phyloP scores from a whole-genome alignment of 1,140 invertebrate species.

The Kradibia gibbosae region DNA sequence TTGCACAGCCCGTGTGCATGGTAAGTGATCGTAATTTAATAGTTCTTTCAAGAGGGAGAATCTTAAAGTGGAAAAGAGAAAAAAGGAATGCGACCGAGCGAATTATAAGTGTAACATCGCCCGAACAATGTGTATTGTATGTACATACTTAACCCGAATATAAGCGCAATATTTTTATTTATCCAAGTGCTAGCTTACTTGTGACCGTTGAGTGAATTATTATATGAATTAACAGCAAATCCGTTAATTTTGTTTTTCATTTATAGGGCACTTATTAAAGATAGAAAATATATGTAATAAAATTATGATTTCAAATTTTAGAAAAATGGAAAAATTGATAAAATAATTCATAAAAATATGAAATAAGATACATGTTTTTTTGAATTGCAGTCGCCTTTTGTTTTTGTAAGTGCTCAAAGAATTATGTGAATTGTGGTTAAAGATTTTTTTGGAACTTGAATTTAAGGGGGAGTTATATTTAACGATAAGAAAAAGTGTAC shows the following conservation, averaged over 20 bases:
- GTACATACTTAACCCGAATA: conserved; percentile 70
- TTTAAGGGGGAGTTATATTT: conserved; percentile 9
- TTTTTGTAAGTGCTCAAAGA: conserved; percentile 31
- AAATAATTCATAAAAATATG: conserved; percentile 27
- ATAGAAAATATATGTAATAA: conserved; percentile 45
- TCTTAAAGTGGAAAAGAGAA: conserved; percentile 35
- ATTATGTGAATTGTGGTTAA: not conserved
- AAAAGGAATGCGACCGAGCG: conserved; percentile 42
- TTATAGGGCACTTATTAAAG: conserved; percentile 47
- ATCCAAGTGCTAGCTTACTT: conserved; percentile 61
- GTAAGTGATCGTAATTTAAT: conserved; percentile 63
- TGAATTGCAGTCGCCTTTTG: conserved; percentile 21
- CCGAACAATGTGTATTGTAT: conserved; percentile 70
- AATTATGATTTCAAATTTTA: conserved; percentile 40
- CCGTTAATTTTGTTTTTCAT: conserved; percentile 56
- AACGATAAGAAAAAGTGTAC: conserved; percentile 1
- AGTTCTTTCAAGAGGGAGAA: conserved; percentile 34
- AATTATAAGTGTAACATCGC: conserved; percentile 54
- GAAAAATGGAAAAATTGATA: conserved; percentile 13
- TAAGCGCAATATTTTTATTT: conserved; percentile 72
- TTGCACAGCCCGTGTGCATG: conserved; percentile 50
- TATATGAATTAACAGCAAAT: conserved; percentile 44
- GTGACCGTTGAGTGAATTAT: conserved; percentile 49
- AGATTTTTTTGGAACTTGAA: conserved; percentile 28
- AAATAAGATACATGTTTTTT: conserved; percentile 27